phyloP scores from a whole-genome alignment of 2,888 invertebrate genomes.

The Ophion obscuratus region DNA sequence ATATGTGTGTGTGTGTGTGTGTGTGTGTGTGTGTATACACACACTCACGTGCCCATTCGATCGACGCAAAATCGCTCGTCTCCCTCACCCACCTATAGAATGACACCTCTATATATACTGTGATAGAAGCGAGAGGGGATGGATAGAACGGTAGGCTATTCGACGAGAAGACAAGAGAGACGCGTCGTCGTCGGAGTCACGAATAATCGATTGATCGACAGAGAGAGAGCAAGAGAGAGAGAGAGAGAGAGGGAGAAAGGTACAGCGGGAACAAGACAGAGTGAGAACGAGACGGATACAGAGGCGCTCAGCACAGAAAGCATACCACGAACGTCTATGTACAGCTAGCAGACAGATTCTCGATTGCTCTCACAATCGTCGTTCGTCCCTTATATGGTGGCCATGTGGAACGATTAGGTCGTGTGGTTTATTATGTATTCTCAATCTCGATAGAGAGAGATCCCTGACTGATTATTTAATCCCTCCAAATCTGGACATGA shows the following conservation, averaged over 20 bases:
- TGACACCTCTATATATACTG: constrained; percentile 46
- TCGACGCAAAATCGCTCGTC: constrained; percentile 52
- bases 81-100: constrained; percentile 43
- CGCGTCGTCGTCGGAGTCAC: constrained; percentile 58
- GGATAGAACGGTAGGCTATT: constrained; percentile 55
- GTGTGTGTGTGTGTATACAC: not conserved
- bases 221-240: constrained; percentile 24
- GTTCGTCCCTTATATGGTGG: not conserved
- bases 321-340: constrained; percentile 40
- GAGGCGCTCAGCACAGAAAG: constrained; percentile 29
- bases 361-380: constrained; percentile 45
- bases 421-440: constrained; percentile 32
- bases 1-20: not conserved
- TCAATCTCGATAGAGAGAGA: constrained; percentile 34
- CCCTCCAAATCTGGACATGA: constrained; percentile 10
- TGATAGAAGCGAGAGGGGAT: constrained; percentile 21
- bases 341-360: constrained; percentile 53
- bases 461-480: constrained; percentile 36
- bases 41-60: constrained; percentile 16
- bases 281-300: too few species aligned
- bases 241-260: constrained; percentile 20
- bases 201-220: constrained; percentile 62
- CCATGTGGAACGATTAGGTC: constrained; percentile 35
- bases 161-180: constrained; percentile 59
- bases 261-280: too few species aligned